Conservation (phyloP, 2,113 vertebrate species). For the Tachycineta bicolor region DNA sequence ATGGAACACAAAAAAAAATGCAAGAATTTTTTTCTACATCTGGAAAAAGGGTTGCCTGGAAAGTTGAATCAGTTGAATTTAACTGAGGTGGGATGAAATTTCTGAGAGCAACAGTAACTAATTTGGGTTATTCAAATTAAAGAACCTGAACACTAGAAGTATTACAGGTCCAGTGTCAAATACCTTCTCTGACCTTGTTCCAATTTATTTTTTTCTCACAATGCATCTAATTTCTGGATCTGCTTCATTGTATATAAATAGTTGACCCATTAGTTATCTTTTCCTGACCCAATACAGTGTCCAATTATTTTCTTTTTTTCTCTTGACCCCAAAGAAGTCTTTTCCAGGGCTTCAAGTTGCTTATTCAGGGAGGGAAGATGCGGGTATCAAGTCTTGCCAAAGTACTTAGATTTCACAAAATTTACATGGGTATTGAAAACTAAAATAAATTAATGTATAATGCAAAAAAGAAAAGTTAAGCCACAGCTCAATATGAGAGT, state of each 20-base stretch:
- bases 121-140: neutral
- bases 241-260: neutral
- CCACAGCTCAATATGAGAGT: neutral
- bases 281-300: neutral
- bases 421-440: neutral
- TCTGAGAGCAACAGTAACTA: neutral
- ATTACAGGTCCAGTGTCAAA: neutral
- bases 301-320: neutral
- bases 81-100: neutral
- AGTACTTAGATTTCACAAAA: neutral
- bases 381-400: neutral
- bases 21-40: neutral
- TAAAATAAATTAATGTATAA: neutral
- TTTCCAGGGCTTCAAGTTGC: neutral
- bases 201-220: neutral
- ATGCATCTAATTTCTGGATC: neutral
- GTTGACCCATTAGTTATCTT: neutral
- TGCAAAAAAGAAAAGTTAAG: neutral
- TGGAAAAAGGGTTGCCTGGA: neutral
- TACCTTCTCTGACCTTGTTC: neutral
- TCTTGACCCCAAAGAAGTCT: neutral
- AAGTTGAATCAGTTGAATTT: neutral
- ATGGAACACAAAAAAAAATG: neutral
- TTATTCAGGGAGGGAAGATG: neutral
- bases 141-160: neutral